Conservation (phyloP, 2,888 invertebrate species). For the Acheta domesticus region DNA sequence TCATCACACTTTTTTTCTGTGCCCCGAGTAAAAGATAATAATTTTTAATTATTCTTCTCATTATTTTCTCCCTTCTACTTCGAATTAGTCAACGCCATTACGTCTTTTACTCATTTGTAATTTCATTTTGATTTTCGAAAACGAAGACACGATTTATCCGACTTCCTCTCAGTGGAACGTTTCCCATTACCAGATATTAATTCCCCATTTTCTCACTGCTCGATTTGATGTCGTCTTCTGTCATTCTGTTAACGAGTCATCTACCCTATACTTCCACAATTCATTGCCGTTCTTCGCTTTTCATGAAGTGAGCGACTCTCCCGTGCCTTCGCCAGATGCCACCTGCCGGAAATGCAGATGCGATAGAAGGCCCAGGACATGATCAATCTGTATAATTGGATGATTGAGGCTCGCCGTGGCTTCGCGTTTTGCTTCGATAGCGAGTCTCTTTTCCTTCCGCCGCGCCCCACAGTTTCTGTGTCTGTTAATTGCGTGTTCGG, state of each 20-base stretch:
- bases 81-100: too few species aligned
- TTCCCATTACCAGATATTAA: neutral
- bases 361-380: neutral
- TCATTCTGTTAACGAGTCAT: neutral
- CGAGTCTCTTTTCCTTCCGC: neutral
- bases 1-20: too few species aligned
- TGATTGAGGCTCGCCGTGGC: neutral
- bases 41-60: too few species aligned
- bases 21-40: too few species aligned
- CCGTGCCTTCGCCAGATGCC: neutral
- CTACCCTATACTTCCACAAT: neutral
- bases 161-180: neutral
- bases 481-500: neutral
- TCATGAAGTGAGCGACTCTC: neutral
- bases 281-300: neutral
- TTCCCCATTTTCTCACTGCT: neutral
- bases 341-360: slow-evolving; percentile 18
- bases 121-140: too few species aligned
- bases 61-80: too few species aligned
- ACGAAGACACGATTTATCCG: too few species aligned
- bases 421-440: neutral
- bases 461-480: neutral
- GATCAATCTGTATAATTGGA: slow-evolving; percentile 18
- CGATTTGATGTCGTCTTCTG: neutral
- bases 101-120: too few species aligned